These are phyloP conservation scores for Capricornis sumatraensis DNA, from an alignment of 2,113 vertebrate species.

Conservation along the genomic window DNA sequence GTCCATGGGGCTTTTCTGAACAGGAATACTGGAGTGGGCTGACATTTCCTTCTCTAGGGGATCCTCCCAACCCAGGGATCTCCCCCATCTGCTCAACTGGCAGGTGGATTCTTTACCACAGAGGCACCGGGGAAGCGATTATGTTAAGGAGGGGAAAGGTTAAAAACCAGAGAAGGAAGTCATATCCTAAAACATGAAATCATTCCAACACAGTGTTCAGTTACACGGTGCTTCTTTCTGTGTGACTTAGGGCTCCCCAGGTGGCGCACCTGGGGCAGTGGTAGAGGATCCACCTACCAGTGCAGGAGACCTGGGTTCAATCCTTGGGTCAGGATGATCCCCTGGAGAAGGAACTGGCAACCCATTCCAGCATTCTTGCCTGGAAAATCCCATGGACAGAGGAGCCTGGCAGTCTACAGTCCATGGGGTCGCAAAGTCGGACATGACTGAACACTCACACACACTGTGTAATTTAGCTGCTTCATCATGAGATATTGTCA, in stretches of 20 bases:
- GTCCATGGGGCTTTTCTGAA: not conserved
- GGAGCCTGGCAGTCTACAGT: not conserved
- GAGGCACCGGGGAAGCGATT: not conserved
- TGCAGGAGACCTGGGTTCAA: not conserved
- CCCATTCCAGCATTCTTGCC: not conserved
- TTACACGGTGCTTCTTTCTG: not conserved
- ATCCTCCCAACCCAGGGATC: not conserved
- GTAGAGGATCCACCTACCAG: not conserved
- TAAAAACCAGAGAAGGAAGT: not conserved
- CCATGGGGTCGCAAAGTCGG: not conserved
- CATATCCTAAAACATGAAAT: not conserved
- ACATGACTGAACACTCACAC: not conserved
- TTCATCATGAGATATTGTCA: not conserved
- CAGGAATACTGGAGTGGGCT: not conserved
- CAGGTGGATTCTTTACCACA: not conserved
- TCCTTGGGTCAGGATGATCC: not conserved
- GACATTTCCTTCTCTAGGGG: not conserved
- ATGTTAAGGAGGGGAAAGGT: not conserved
- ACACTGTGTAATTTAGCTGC: not conserved
- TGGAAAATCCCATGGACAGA: not conserved
- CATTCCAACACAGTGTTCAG: not conserved
- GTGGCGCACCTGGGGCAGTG: not conserved
- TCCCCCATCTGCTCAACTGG: not conserved
- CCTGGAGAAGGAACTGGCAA: not conserved
- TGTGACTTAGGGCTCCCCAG: not conserved